Evolutionary conservation across 2,797 vertebrate species (phyloP).

Genomic region (Todus mexicanus): DNA sequence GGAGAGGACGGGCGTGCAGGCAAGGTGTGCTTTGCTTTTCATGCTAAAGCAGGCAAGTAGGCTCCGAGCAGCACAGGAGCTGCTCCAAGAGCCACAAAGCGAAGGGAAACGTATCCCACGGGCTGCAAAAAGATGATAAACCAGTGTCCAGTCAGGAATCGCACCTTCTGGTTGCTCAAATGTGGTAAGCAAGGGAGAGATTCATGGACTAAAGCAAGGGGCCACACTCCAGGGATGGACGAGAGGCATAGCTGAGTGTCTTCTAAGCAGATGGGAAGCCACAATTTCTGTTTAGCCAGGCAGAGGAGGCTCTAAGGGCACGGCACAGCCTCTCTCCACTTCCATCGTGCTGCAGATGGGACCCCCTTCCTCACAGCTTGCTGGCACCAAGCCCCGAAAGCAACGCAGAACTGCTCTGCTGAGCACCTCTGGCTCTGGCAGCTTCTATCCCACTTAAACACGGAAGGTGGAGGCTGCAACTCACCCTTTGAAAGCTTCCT

Average conservation of each 20-base stretch:
- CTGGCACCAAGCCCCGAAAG: not conserved
- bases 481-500: not conserved
- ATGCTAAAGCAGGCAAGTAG: not conserved
- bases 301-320: too few species aligned
- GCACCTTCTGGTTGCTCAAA: not conserved
- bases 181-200: not conserved
- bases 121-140: not conserved
- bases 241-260: not conserved
- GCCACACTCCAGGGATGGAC: not conserved
- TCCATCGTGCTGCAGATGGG: not conserved
- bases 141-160: not conserved
- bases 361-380: not conserved
- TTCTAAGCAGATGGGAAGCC: not conserved
- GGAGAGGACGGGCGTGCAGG: not conserved
- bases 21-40: not conserved
- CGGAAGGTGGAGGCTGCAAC: not conserved
- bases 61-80: not conserved
- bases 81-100: not conserved
- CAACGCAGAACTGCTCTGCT: not conserved
- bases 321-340: not conserved
- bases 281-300: not conserved
- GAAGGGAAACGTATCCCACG: not conserved
- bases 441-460: not conserved
- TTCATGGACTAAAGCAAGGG: not conserved
- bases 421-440: not conserved